A percentile compares a stretch with the other conserved stretches of the same genome.
These are phyloP conservation scores for Catostomus latipinnis DNA, from an alignment of 2,797 vertebrate genomes.

Conservation along the genomic window DNA sequence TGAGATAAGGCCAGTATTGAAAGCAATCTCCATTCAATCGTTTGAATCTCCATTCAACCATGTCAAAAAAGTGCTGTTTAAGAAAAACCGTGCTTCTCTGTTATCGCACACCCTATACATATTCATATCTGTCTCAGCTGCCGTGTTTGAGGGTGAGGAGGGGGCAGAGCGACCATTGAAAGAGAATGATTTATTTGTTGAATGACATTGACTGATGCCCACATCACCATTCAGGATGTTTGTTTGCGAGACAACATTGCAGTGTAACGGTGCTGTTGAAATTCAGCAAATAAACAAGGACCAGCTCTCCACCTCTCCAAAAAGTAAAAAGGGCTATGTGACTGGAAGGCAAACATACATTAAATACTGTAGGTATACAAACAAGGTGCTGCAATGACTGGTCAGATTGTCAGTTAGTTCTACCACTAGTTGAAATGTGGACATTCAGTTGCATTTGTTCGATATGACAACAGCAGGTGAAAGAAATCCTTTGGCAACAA, in stretches of 20 bases:
- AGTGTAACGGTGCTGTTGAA: conserved; percentile 13
- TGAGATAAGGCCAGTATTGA: conserved; percentile 39
- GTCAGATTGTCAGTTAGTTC: too few species aligned
- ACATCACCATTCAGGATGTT: conserved; percentile 58
- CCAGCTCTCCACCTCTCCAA: not conserved
- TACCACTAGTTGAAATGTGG: too few species aligned
- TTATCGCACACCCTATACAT: conserved; percentile 61
- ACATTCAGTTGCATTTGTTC: too few species aligned
- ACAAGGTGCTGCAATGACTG: too few species aligned
- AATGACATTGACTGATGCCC: conserved; percentile 70
- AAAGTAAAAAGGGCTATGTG: conserved; percentile 3
- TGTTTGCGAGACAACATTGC: conserved; percentile 58
- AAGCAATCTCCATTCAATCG: conserved; percentile 38
- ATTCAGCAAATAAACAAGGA: conserved; percentile 35
- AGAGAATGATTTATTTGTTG: conserved; percentile 67
- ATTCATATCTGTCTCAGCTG: conserved; percentile 67
- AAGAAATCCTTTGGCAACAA: too few species aligned
- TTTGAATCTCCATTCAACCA: conserved; percentile 18
- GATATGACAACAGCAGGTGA: too few species aligned
- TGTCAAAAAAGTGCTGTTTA: conserved; percentile 41
- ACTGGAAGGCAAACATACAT: not conserved
- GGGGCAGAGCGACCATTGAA: conserved; percentile 10
- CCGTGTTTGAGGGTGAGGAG: conserved; percentile 32
- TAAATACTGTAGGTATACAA: not conserved
- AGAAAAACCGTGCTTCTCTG: conserved; percentile 44